phyloP scores from a whole-genome alignment of 2,113 vertebrate genomes.

The Hyperoodon ampullatus region DNA sequence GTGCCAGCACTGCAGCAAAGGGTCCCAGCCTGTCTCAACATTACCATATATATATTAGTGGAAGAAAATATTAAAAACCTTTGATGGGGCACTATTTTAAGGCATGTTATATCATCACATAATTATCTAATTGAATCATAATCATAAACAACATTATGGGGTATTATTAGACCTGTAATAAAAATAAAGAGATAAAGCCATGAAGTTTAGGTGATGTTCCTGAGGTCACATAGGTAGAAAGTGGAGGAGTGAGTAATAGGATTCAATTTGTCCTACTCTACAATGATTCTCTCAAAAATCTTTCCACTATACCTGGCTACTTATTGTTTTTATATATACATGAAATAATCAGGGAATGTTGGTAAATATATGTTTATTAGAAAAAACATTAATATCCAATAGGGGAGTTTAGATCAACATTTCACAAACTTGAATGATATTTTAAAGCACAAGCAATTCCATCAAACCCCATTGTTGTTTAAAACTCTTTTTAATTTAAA shows the following conservation, averaged over 20 bases:
- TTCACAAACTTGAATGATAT: background rate
- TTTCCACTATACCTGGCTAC: background rate
- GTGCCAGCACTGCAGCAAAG: background rate
- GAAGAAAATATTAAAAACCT: background rate
- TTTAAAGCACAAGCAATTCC: background rate
- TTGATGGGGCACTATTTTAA: background rate
- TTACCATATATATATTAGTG: background rate
- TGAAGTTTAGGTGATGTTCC: background rate
- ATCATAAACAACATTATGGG: background rate
- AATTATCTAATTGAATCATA: background rate
- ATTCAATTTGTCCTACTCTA: background rate
- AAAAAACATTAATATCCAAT: background rate
- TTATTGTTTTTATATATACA: background rate
- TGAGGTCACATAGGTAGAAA: background rate
- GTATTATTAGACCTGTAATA: background rate
- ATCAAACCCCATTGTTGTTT: background rate
- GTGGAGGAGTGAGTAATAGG: background rate
- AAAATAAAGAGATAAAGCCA: background rate
- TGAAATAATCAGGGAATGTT: background rate
- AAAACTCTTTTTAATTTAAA: background rate
- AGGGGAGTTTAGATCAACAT: background rate
- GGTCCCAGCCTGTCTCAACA: background rate
- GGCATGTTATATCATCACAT: background rate
- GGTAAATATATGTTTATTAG: background rate
- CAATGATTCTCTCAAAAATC: background rate